Evolutionary conservation across 2,113 vertebrate genomes (phyloP), one percentile per base, ranked within the genome.

Genomic region (Hypanus sabinus): DNA sequence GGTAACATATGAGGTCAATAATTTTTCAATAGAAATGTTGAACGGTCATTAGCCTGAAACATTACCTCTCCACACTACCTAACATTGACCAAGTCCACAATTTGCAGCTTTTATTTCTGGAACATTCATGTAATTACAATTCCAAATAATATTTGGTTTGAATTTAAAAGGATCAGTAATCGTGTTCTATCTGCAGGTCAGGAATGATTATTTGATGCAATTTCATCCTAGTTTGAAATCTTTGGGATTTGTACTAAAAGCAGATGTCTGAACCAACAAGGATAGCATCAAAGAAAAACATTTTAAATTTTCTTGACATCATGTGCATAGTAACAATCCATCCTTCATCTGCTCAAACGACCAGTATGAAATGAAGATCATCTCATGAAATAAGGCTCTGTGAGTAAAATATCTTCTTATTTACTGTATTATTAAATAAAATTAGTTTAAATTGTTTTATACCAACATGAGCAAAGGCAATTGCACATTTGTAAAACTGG

Each of bases 291-390:
- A 92, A 92, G 91, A 73, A 75, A 93, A 93, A 20, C 22, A 73
- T 22, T 55, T 73, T 93, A 55, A 73, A 93, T 73, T 92, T 92
- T 62, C 65, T 62, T 36, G 33, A 70, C 88, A 92, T n/a, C n/a
- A 92, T 70, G 18, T 62, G 70, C 70, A 92, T 46, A 46, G 36
- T 93, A 73, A 92, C 10, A 36, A 46, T 46, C 68, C 22, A 22
- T 24, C 36, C 91, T 38, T 73, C 91, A 93, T 75, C 91, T 93
- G 70, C 24, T 38, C 68, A 73, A 70, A 93, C 70, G 73, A 36
- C 24, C 71, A 20, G 36, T 27, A 93, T 16, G 91, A 38, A 73
- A 38, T 73, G 33, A 93, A 38, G 36, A 73, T 6, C 18, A 22
- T 55, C 16, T 5, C 91, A 73, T 93, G 91, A 36, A 93, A 70